Percentiles rank a stretch among this genome's conserved stretches.
These are phyloP conservation scores for Caenorhabditis wallacei DNA, from an alignment of 2,888 invertebrate species.

Conservation along the genomic window DNA sequence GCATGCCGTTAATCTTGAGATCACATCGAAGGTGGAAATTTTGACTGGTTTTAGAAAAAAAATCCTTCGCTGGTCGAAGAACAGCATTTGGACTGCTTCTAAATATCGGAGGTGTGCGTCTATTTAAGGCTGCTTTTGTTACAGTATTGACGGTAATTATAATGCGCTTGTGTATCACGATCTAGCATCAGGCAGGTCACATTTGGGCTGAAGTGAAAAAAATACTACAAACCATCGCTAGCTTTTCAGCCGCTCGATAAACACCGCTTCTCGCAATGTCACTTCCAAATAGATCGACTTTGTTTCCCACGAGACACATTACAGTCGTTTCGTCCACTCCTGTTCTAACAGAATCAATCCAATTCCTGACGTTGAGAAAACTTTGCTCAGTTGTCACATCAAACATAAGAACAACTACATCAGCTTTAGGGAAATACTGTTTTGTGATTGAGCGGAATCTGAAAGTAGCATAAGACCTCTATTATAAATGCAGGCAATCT, in stretches of 20 bases:
- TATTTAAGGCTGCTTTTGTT: too few species aligned
- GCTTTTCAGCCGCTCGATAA: constrained; percentile 84
- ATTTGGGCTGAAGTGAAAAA: not conserved
- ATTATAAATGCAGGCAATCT: too few species aligned
- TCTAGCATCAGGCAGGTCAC: too few species aligned
- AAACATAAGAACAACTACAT: constrained; percentile 86
- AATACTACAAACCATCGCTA: constrained; percentile 83
- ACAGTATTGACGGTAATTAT: too few species aligned
- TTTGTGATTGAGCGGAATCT: constrained; percentile 86
- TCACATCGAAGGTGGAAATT: too few species aligned
- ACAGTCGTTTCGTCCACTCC: constrained; percentile 85
- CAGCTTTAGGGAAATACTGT: constrained; percentile 86
- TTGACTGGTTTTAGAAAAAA: too few species aligned
- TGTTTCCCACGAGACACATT: constrained; percentile 85
- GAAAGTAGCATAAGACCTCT: too few species aligned
- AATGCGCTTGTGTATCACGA: too few species aligned
- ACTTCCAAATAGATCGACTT: constrained; percentile 85
- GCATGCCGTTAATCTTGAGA: too few species aligned
- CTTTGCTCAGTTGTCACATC: constrained; percentile 86
- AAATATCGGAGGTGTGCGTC: too few species aligned
- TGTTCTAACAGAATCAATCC: constrained; percentile 82
- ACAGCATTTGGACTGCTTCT: too few species aligned
- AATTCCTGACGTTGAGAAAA: constrained; percentile 84
- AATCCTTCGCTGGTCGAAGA: too few species aligned
- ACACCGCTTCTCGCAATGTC: constrained; percentile 83